A percentile compares a stretch with the other conserved stretches of the same genome.
Evolutionary conservation across 1,140 invertebrate genomes (phyloP).

Genomic region (Lepidostoma basale): DNA sequence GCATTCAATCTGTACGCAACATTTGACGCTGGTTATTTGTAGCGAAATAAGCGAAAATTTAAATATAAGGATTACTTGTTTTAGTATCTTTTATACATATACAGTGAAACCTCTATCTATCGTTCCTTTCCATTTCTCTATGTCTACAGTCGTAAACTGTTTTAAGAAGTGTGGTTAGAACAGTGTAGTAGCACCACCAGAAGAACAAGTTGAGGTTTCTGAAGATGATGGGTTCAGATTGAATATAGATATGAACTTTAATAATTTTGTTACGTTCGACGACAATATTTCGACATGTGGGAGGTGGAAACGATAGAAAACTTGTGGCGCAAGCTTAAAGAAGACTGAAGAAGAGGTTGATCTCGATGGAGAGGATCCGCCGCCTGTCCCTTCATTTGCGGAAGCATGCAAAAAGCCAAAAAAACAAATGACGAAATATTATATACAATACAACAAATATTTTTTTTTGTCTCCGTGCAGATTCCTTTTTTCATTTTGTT

Average conservation of each 20-base stretch:
- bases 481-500: not conserved
- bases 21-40: too few relatives aligned
- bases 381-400: not conserved
- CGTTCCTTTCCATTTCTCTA: too few relatives aligned
- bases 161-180: not conserved
- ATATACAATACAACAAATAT: not conserved
- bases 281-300: not conserved
- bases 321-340: too few relatives aligned
- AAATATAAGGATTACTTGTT: too few relatives aligned
- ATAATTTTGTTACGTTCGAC: not conserved
- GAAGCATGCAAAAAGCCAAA: not conserved
- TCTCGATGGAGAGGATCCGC: too few relatives aligned
- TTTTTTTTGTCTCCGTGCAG: not conserved
- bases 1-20: too few relatives aligned
- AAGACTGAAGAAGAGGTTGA: not conserved
- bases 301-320: not conserved
- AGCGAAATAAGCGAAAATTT: too few relatives aligned
- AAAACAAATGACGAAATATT: not conserved
- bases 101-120: too few relatives aligned
- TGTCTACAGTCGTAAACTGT: not conserved
- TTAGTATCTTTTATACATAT: too few relatives aligned
- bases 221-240: not conserved
- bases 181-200: not conserved
- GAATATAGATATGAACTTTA: not conserved
- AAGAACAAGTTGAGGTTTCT: not conserved